Evolutionary conservation across 2,888 invertebrate species (phyloP).

Genomic region (Drosophila macrospina): DNA sequence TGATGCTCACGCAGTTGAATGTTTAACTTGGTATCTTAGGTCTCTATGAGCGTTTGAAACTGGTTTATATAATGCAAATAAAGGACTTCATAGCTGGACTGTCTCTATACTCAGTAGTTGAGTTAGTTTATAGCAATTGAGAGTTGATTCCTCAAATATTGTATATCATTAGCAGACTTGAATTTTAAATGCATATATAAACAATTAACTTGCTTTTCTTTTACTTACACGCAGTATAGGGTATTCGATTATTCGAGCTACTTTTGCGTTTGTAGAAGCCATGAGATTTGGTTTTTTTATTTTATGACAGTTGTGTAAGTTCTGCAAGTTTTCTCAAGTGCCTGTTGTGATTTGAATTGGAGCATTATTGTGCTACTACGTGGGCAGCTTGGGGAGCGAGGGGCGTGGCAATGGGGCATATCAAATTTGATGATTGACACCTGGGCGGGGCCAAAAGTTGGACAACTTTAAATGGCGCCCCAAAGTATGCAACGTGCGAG

Average conservation of each 20-base stretch:
- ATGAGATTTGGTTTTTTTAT: conserved; percentile 32
- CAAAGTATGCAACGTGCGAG: conserved; percentile 43
- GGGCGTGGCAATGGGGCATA: conserved; percentile 39
- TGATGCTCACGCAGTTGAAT: conserved; percentile 10
- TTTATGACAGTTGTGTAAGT: conserved; percentile 59
- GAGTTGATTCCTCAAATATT: too few relatives aligned
- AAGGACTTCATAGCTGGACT: not conserved
- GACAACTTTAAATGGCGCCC: conserved; percentile 52
- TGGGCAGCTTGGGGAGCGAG: not conserved
- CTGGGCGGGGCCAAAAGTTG: conserved; percentile 49
- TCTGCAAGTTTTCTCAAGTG: conserved; percentile 44
- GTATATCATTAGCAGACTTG: too few relatives aligned
- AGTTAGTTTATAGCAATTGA: too few relatives aligned
- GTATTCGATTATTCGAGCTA: not conserved
- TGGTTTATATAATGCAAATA: not conserved
- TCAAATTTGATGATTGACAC: conserved; percentile 65
- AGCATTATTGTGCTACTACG: conserved; percentile 11
- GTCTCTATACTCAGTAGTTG: too few relatives aligned
- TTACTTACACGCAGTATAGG: not conserved
- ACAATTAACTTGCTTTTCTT: too few relatives aligned
- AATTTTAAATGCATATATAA: too few relatives aligned
- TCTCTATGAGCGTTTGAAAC: not conserved
- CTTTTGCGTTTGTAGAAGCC: not conserved
- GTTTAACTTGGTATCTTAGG: conserved; percentile 12
- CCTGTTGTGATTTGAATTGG: conserved; percentile 50